Base-by-base conservation (phyloP, 2,113 vertebrate genomes). In the Dipodomys spectabilis region DNA sequence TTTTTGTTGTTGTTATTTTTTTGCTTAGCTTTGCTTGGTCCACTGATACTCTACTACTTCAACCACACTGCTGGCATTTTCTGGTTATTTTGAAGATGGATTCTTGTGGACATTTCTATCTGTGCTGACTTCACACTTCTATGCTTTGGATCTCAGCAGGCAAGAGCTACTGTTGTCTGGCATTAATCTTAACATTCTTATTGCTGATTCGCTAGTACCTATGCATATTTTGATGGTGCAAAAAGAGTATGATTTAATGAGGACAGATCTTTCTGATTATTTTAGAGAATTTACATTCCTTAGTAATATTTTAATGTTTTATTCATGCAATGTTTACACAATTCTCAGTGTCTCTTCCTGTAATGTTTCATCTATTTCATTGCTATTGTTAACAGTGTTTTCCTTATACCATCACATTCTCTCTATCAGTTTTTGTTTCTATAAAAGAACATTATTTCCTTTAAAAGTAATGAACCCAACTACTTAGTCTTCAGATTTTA, bases 401-500 rank as follows among this genome's bases (percentile, higher is more conserved):
- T 0, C 5, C 22, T 28, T 72, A 1, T 5, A 4, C 10, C 3
- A 45, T 60, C 28, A 65, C 79, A 65, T 78, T 85, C 32, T 95
- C 20, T 85, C 64, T 25, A 60, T 67, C 12, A 10, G 5, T 71
- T 92, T 49, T 71, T 72, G 10, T 72, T 86, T 69, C 22, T 64
- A n/a, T 92, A 68, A 89, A 80, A 18, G 3, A 82, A 81, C 60
- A 22, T 49, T 86, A 78, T 35, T 89, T 92, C 88, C 44, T 93
- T 95, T 89, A 30, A 67, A 91, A 86, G 71, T 79, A 90, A 77
- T 89, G 8, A n/a, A 89, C 57, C 13, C 1, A 86, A 44, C 3
- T 67, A 35, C 23, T 94, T 91, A 87, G 32, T 72, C 90, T 39
- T 94, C 28, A 92, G 16, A 90, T 71, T 83, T 84, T 69, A 53